Evolutionary conservation across 30 jellyfish, hydroid and myxozoan genomes (phyloP).

Genomic region (Sanderia malayensis): DNA sequence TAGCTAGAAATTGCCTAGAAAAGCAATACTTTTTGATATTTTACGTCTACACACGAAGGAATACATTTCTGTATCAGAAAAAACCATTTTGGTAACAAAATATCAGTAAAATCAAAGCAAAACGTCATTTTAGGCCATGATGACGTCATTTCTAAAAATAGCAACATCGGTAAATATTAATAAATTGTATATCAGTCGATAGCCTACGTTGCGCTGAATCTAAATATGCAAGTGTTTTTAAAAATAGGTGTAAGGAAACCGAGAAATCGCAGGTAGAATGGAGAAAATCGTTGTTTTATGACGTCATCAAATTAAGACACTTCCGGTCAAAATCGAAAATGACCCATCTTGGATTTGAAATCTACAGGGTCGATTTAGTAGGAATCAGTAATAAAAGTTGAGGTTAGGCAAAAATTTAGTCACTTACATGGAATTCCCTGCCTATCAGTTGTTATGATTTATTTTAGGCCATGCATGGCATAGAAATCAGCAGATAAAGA

Average conservation of each 20-base stretch:
- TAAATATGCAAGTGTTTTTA: constrained; percentile 22
- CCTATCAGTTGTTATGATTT: no score
- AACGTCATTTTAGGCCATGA: constrained; percentile 36
- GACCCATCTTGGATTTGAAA: constrained; percentile 42
- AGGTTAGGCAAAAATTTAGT: constrained; percentile 29
- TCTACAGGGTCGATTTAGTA: constrained; percentile 49
- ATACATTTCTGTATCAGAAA: constrained; percentile 16
- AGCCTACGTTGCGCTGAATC: constrained; percentile 33
- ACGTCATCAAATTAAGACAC: constrained; percentile 43
- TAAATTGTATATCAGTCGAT: constrained; percentile 22
- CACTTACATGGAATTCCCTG: constrained; percentile 18
- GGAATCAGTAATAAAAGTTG: constrained; percentile 33
- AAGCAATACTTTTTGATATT: constrained; percentile 5
- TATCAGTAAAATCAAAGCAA: constrained; percentile 30
- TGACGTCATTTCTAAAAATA: constrained; percentile 36
- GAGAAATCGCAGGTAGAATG: constrained; percentile 46
- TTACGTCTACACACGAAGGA: constrained; percentile 23
- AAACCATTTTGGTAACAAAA: constrained; percentile 19
- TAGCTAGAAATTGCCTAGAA: constrained; percentile 5
- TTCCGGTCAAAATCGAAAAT: constrained; percentile 39
- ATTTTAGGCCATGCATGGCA: no score
- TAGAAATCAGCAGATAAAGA: no score
- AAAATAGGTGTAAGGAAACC: constrained; percentile 34
- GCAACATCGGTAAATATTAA: constrained; percentile 22
- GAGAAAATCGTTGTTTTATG: constrained; percentile 21